Evolutionary conservation across 30 jellyfish, hydroid and myxozoan genomes (phyloP), one percentile per base, ranked within the genome.

Genomic region (Hydractinia echinata): DNA sequence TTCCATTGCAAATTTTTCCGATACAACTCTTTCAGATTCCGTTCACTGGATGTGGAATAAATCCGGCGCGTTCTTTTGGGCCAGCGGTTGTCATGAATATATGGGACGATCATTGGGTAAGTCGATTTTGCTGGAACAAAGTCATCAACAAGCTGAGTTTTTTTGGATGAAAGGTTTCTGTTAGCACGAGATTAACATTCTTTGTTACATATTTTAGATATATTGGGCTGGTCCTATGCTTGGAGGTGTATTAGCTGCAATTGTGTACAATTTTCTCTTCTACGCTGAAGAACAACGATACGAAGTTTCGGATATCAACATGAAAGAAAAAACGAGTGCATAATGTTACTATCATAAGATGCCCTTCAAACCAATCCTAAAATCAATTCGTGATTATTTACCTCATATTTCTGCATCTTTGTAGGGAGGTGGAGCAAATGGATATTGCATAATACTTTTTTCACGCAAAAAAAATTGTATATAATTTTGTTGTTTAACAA

Each of bases 11-110:
- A 30, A 0, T 30, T 30, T 30, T 68, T n/a, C 51, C 15, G 14
- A 11, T 72, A 8, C 14, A 52, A 7, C 64, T 79, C 4, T 79
- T 13, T 16, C 51, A 91, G 97, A 86, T 91, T 60, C 94, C 95
- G 71, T 91, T 58, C 85, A 91, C 97, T 51, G 97, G 97, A 55
- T 91, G 97, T 66, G 95, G 96, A 0, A 91, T 91, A 19, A 91
- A 91, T 69, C 97, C 97, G 20, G 97, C 97, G 10, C 83, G 97
- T 82, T 91, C 97, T 30, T 91, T 91, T 77, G 97, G 97, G 18
- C 97, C 97, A 4, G 96, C 97, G 4, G 89, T 91, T 66, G 95
- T 91, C 53, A 78, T 87, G 83, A 86, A 86, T 77, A 51, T 66
- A 54, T 91, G 93, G 95, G 86, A 86, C 4, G 91, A 91, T 67